Base-by-base conservation (phyloP, 92 coral and sea anemone genomes). In the Palythoa heliodiscus region DNA sequence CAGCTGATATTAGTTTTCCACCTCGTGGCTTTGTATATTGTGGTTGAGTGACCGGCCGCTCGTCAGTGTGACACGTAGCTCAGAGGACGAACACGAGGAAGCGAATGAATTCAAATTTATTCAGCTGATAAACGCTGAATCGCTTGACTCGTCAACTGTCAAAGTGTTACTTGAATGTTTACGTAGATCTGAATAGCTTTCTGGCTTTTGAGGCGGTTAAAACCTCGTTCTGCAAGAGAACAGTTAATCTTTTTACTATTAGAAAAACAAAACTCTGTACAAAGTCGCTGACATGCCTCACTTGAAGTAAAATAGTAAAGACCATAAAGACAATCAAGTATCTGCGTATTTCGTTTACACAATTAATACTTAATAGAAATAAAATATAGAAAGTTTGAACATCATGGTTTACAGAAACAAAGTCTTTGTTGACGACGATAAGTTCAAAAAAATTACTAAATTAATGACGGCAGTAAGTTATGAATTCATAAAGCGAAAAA, bases 91-190 rank as follows among this genome's bases (percentile, higher is more conserved):
- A 52, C 73, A 48, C 74, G 74, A 64, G 73, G 84, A 80, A 80
- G 16, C 2, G 16, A 79, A 67, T 80, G 7, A 37, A 80, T 80
- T 80, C 84, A 80, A 80, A 67, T 80, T 67, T 80, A 80, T 80
- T 80, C 84, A 66, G 84, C 75, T 80, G 84, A 80, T 5, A 64
- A 64, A 40, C 22, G 84, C 84, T 80, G 84, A 80, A 80, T 80
- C 84, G 61, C 84, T 66, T 43, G 11, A 19, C 47, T 69, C 43
- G 73, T 69, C 73, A 39, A 50, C 61, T 67, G 84, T 64, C 60
- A 66, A 53, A 48, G 13, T 24, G 22, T 78, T 58, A 24, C 13
- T 7, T n/a, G 52, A 68, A 66, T 48, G 84, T 43, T 64, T 50
- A 40, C 12, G 52, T 64, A 24, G 19, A 29, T 10, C 74, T 29